phyloP scores from a whole-genome alignment of 2,113 vertebrate species.

The Alexandromys fortis region DNA sequence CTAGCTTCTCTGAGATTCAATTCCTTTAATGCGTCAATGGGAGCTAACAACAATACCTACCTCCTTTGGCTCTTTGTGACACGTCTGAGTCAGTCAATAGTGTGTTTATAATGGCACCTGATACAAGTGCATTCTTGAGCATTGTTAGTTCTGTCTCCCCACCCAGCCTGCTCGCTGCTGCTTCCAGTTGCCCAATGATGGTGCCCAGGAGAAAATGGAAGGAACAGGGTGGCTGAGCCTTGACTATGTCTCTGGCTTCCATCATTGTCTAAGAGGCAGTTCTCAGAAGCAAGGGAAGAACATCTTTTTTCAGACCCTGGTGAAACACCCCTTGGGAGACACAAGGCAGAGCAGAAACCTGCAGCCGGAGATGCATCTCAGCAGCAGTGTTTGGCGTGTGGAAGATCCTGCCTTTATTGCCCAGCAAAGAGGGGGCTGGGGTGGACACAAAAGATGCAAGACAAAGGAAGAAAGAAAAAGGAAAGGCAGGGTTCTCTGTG shows the following conservation, averaged over 20 bases:
- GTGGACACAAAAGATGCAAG: not conserved
- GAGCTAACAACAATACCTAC: not conserved
- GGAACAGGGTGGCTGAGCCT: not conserved
- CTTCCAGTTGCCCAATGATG: not conserved
- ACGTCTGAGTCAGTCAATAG: not conserved
- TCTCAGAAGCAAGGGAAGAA: not conserved
- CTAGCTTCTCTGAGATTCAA: not conserved
- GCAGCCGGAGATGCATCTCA: too few relatives aligned
- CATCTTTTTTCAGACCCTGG: not conserved
- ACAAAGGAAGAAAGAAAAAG: not conserved
- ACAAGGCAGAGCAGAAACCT: not conserved
- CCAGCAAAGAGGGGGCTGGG: not conserved
- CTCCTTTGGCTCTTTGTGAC: conserved; percentile 37
- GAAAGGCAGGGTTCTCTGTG: not conserved
- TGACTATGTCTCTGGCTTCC: not conserved
- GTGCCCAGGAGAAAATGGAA: not conserved
- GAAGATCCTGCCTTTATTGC: not conserved
- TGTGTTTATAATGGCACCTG: not conserved
- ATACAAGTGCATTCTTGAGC: not conserved
- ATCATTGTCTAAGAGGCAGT: not conserved
- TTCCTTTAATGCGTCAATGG: conserved; percentile 2
- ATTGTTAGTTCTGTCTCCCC: not conserved
- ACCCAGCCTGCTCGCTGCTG: not conserved
- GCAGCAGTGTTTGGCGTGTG: not conserved
- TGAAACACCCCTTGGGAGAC: not conserved